These are phyloP conservation scores for Epicampocera succincta DNA, from an alignment of 2,888 invertebrate species.

Conservation along the genomic window DNA sequence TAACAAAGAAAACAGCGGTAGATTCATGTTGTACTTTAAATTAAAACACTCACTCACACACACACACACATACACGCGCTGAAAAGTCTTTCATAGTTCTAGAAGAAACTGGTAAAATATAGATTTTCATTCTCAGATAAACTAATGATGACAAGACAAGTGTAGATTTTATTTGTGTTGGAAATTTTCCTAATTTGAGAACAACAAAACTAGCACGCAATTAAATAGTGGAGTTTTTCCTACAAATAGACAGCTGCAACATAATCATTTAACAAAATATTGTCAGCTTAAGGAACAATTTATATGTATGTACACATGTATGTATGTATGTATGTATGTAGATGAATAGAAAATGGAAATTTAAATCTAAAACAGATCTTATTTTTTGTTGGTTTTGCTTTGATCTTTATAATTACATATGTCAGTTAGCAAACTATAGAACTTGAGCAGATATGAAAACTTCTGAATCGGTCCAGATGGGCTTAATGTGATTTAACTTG, in stretches of 20 bases:
- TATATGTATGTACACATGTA: too few relatives aligned
- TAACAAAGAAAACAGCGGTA: conserved; percentile 49
- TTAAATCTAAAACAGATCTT: too few relatives aligned
- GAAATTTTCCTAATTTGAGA: conserved; percentile 33
- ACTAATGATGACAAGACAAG: conserved; percentile 53
- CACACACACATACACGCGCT: background rate
- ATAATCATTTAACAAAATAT: background rate
- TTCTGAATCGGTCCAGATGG: too few relatives aligned
- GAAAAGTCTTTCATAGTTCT: background rate
- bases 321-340: too few relatives aligned
- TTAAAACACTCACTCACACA: background rate
- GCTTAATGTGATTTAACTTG: too few relatives aligned
- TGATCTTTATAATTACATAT: too few relatives aligned
- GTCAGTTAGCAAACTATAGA: too few relatives aligned
- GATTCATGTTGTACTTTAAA: conserved; percentile 23
- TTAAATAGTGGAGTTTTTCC: background rate
- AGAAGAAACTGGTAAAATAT: conserved; percentile 47
- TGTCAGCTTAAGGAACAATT: background rate
- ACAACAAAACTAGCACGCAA: background rate
- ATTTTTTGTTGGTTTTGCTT: too few relatives aligned
- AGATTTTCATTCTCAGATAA: conserved; percentile 43
- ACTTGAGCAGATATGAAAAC: too few relatives aligned
- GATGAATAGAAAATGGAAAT: too few relatives aligned
- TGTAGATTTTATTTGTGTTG: conserved; percentile 27
- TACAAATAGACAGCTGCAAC: conserved; percentile 15